Conservation (phyloP, 2,113 vertebrate genomes). For the Irena cyanogastra region DNA sequence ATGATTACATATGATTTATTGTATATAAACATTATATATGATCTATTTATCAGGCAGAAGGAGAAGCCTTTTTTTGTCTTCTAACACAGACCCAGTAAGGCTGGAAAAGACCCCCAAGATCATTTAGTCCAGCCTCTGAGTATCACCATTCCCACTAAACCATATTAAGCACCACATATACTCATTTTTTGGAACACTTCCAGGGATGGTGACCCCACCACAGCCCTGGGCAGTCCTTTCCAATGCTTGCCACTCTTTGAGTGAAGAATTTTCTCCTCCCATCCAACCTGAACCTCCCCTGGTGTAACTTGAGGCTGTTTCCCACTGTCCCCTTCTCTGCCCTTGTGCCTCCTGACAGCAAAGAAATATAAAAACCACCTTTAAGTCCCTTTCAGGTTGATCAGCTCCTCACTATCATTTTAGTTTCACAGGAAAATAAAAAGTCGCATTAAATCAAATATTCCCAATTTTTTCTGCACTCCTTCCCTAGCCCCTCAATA, state of each 20-base stretch:
- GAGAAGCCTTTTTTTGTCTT: background rate
- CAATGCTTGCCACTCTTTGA: background rate
- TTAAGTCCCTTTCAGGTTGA: background rate
- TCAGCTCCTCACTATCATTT: background rate
- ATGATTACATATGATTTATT: background rate
- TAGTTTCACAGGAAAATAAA: background rate
- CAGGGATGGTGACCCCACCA: background rate
- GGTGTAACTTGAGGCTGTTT: background rate
- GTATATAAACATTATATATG: background rate
- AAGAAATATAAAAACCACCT: background rate
- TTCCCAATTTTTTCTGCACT: background rate
- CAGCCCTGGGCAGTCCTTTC: background rate
- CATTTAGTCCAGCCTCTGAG: background rate
- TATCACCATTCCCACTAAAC: background rate
- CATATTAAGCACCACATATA: background rate
- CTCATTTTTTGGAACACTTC: background rate
- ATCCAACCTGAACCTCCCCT: background rate
- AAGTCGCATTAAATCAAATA: background rate
- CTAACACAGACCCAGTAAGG: rapidly evolving
- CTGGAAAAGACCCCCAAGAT: background rate
- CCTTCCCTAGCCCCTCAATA: background rate
- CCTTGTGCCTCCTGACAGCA: background rate
- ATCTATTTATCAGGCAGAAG: background rate
- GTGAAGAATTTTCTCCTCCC: background rate
- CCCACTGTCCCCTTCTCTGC: background rate